A percentile compares a stretch with the other conserved stretches of the same genome.
Conservation (phyloP, 2,888 invertebrate species). For the Caenorhabditis afra region DNA sequence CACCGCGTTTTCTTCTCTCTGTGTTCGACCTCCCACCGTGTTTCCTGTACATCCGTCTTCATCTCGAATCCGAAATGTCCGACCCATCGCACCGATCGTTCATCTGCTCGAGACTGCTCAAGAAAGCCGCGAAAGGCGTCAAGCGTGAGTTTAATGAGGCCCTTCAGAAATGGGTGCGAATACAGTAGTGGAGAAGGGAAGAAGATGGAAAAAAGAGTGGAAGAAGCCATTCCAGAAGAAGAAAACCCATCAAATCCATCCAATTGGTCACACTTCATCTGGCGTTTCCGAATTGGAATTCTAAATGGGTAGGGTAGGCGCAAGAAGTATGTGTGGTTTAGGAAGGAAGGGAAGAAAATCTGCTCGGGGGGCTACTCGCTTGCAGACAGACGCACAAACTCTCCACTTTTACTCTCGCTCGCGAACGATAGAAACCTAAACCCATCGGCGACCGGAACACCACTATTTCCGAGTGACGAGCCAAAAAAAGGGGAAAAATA, state of each 20-base stretch:
- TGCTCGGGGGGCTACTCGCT: too few species aligned
- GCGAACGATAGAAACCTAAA: constrained; percentile 20
- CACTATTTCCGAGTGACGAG: constrained; percentile 43
- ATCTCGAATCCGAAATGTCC: not conserved
- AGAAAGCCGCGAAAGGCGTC: not conserved
- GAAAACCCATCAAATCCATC: not conserved
- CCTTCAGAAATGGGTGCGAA: too few species aligned
- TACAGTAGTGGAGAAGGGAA: too few species aligned
- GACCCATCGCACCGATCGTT: not conserved
- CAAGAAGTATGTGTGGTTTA: too few species aligned
- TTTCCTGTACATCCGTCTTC: not conserved
- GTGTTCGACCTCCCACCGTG: too few species aligned
- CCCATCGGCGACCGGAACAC: constrained; percentile 35
- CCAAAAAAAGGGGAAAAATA: constrained; percentile 3
- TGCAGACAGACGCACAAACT: not conserved
- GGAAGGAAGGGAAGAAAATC: too few species aligned
- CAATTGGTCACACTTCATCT: too few species aligned
- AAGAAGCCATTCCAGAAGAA: too few species aligned
- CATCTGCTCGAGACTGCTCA: not conserved
- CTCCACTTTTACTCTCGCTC: constrained; percentile 2
- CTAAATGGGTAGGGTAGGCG: too few species aligned
- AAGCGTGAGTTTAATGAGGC: not conserved
- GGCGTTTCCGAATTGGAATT: too few species aligned
- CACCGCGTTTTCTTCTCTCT: too few species aligned
- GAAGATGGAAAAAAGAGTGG: too few species aligned